Base-by-base conservation (phyloP, 2,113 vertebrate species). In the Odocoileus hemionus region DNA sequence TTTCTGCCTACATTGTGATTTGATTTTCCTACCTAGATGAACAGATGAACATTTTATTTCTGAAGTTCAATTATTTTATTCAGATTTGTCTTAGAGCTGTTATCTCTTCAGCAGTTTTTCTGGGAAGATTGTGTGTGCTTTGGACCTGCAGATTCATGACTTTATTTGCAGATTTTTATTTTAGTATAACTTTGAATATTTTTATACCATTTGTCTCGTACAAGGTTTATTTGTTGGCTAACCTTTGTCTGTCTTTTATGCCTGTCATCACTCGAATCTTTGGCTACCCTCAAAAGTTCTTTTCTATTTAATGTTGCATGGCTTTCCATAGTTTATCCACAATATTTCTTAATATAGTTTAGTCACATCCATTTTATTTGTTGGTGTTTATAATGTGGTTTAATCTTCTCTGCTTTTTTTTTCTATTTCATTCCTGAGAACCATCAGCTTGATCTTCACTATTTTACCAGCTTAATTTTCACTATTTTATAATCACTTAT, bases 151-250 rank as follows among this genome's bases (percentile, higher is more conserved):
- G 12, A 43, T 64, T 78, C 52, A 5, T 36, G 16, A 33, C 28
- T 84, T 96, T 47, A 45, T 64, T 94, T 95, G 58, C 61, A 78
- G 33, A 64, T 26, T 95, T 89, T 79, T 79, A 55, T 87, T 85
- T 67, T 60, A 84, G 26, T 82, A 15, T 52, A 23, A 36, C 52
- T 78, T 89, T 61, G 61, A 95, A 39, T 45, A 84, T 70, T 92
- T 95, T 79, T 83, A 60, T 43, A 84, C 28, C 55, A 64, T 45
- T 93, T 33, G 36, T 96, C 57, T 57, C 33, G 74, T 15, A 50
- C 67, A 83, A 89, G 52, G 23, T 70, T 93, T 67, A 78, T 28
- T n/a, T 76, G 26, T 25, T 64, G 17, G 61, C 26, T 70, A 93
- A 67, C 16, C 13, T 83, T 80, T 86, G 28, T 45, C 54, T 70